Evolutionary conservation across 2,797 vertebrate species (phyloP), one percentile per base, ranked within the genome.

Genomic region (Poeciliopsis gracilis): DNA sequence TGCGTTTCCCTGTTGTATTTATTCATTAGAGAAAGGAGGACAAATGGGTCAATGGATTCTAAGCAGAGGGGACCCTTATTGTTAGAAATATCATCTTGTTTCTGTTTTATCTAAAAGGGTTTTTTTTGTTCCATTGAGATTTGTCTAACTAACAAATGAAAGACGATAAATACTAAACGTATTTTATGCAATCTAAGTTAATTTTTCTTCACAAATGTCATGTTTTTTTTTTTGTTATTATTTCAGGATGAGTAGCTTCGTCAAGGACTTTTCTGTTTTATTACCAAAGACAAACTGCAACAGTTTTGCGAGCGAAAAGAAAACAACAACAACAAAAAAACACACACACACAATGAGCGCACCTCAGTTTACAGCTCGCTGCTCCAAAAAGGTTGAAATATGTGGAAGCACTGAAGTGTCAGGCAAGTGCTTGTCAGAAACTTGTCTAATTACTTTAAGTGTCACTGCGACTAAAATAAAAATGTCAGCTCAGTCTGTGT

Each of bases 401-500:
- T n/a, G 71, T 72, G 25, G 51, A 47, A 36, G 76, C 71, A 76
- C 75, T 61, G 66, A 86, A 36, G 84, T 77, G 82, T 88, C 55
- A 76, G 61, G 71, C 76, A 49, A 82, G 78, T 57, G 77, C 80
- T 88, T 61, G 70, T 84, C 85, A 75, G 82, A 83, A 46, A 83
- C 80, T 63, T 70, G 73, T 88, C 84, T 84, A 86, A 82, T 87
- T 83, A 66, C 61, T 86, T 89, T 61, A 86, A 89, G 72, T 46
- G 57, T 82, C 81, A 80, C 70, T 20, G 20, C 1, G 73, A 82
- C 77, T 82, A 53, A 89, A 91, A 90, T 86, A 84, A 90, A 90
- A 89, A 88, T 78, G 88, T 84, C 90, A 86, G 67, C 84, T 77
- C 78, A 18, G 81, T 79, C 67, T 80, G 82, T 86, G 86, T 91